Evolutionary conservation across 2,113 vertebrate species (phyloP), one percentile per base, ranked within the genome.

Genomic region (Solenodon paradoxus): DNA sequence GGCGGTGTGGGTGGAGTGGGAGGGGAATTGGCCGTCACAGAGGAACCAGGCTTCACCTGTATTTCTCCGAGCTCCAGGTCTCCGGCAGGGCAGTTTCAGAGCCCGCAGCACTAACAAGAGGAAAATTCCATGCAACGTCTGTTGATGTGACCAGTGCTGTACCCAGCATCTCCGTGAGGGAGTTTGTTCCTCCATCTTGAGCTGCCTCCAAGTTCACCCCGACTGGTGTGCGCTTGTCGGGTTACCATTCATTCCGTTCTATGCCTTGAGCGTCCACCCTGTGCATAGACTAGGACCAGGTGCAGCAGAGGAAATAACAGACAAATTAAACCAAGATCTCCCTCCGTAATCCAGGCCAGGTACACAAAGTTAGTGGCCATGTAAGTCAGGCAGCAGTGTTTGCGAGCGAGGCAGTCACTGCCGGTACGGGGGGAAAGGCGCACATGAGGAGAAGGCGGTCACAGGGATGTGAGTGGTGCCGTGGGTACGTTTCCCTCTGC

Each of bases 261-360:
- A 4, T 15, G 68, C 9, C 74, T 5, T 17, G 63, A 83, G 63
- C n/a, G 61, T 30, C 71, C 68, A 0, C 38, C 26, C 7, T 53
- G 0, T 32, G 38, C 74, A 13, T 7, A 35, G 42, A 64, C 24
- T 35, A 53, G 22, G 20, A 24, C 7, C 28, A 7, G 79, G 51
- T 24, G 10, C 9, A 7, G 5, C 4, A 30, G 42, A 63, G 42
- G 30, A 77, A 69, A 19, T 13, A 42, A 19, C 38, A 10, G 59
- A 2, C 15, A 10, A 9, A 8, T 24, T 1, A 71, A 19, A 38
- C 38, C 49, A 17, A 13, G 22, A 1, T 17, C 22, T 0, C 16
- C 9, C 12, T 51, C 8, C 7, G 2, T 35, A 9, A 30, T 40
- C 49, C 4, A 11, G 53, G 78, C 66, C 55, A 24, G 66, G 20